Evolutionary conservation across 2,113 vertebrate genomes (phyloP), one percentile per base, ranked within the genome.

Genomic region (Tetraodon nigroviridis): DNA sequence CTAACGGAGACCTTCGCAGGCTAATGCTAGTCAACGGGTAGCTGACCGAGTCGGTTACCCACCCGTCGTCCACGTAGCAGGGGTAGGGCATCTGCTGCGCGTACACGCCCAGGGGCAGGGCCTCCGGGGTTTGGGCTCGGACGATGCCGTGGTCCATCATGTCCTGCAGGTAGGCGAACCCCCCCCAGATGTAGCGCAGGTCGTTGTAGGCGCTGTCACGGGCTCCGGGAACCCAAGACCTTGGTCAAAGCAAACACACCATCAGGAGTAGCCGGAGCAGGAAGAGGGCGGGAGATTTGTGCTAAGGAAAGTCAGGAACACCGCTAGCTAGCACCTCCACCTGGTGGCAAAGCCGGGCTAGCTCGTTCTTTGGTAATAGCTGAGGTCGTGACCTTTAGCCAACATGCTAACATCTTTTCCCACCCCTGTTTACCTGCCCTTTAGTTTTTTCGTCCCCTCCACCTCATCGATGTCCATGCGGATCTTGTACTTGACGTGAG

Each of bases 21-120:
- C 32, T 37, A 37, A 37, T 12, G 11, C 12, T 37, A 12, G 10
- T 12, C 32, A 37, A 37, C 32, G 7, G 32, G 32, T 12, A 11
- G 24, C 4, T 5, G 11, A 37, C 32, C 7, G 24, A 27, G 68
- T 64, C 62, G 11, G 32, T 12, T 81, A 95, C 96, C 87, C 85
- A 99, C 97, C 77, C 88, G 53, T 99, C 97, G 79, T 97, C 93
- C 10, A 98, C 93, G 0, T 92, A 98, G 77, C 96, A 99, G 0
- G 96, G 97, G 58, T 97, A 99, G 0, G 96, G 96, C 92, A 99
- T 99, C 85, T 99, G 96, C 76, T 99, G 97, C 44, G 91, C 76
- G 18, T 93, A 98, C 63, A 99, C 90, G 0, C 96, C 95, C 0
- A 94, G 93, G 20, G 89, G 91, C 81, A 92, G 92, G 64, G 88